Conservation (phyloP, 2,888 invertebrate species). For the Lathronympha strigana region DNA sequence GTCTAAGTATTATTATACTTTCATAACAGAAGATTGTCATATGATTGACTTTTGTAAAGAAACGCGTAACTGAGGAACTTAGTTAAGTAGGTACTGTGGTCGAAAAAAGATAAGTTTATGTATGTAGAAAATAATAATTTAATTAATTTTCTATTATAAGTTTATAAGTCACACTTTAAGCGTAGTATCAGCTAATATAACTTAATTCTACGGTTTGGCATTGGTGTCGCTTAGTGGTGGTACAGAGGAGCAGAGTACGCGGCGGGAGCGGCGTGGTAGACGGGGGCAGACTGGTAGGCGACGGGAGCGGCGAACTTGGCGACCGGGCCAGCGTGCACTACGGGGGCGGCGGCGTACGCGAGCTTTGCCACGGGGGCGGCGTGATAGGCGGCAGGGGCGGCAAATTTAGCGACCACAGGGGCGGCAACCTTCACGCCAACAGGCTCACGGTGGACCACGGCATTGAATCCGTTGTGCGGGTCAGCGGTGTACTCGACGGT, state of each 20-base stretch:
- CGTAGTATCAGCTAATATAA: slow-evolving; percentile 33
- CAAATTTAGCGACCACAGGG: slow-evolving; percentile 47
- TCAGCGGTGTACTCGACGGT: slow-evolving; percentile 80
- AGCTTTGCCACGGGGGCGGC: slow-evolving; percentile 48
- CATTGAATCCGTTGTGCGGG: slow-evolving; percentile 77
- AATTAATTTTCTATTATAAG: slow-evolving; percentile 44
- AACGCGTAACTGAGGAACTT: too few species aligned
- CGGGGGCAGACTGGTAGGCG: slow-evolving; percentile 46
- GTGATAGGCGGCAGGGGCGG: slow-evolving; percentile 53
- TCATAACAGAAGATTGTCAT: too few species aligned
- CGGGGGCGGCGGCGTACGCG: slow-evolving; percentile 38
- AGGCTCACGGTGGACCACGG: slow-evolving; percentile 74
- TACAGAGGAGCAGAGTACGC: slow-evolving; percentile 51
- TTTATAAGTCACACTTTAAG: slow-evolving; percentile 32
- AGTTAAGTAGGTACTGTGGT: not conserved
- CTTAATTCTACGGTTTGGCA: slow-evolving; percentile 62
- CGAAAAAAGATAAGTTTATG: not conserved
- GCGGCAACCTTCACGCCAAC: slow-evolving; percentile 60
- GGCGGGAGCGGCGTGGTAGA: slow-evolving; percentile 50
- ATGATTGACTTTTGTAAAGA: too few species aligned
- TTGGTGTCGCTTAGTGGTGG: slow-evolving; percentile 70
- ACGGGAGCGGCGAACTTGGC: slow-evolving; percentile 32
- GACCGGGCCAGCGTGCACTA: slow-evolving; percentile 40
- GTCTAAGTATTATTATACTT: too few species aligned
- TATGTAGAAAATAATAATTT: slow-evolving; percentile 51